Evolutionary conservation across 1,140 invertebrate genomes (phyloP), one percentile per base, ranked within the genome.

Genomic region (Anastrepha obliqua): DNA sequence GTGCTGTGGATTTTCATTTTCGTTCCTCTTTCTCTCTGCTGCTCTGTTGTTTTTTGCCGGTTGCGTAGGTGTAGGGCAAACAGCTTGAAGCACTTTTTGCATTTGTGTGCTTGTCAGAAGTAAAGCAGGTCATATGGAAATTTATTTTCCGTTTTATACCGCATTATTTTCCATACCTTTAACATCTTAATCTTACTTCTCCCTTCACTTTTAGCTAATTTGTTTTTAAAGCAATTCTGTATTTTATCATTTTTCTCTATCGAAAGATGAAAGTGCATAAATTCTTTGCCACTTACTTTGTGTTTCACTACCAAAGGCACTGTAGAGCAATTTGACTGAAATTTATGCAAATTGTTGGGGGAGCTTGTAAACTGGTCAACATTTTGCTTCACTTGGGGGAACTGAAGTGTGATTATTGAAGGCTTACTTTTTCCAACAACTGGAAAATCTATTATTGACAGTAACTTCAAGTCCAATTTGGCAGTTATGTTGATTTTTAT

Each of bases 61-160:
- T 29, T 81, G 20, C 17, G 74, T 81, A 81, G 44, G 74, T 81
- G 47, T 55, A 55, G 6, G n/a, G 20, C 60, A 62, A 62, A 17
- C 67, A 70, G 74, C 74, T 20, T 78, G n/a, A 44, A 20, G 47
- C 74, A 20, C 17, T 13, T 78, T 78, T 78, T 78, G 39, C 39
- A 44, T 47, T 8, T 74, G 44, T 17, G 39, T 44, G 42, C 47
- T 55, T 15, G 47, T 7, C 74, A 81, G 55, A 81, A 81, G 74
- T 81, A 42, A 42, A 81, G 47, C 74, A 81, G 74, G 74, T 81
- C 74, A 81, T 29, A 58, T 81, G 47, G 74, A 81, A 81, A 81
- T 81, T 74, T 81, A 81, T 81, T 81, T 81, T 81, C 74, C 74
- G 42, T 81, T 81, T 51, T 81, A 81, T 81, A 47, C 44, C 47